Evolutionary conservation across 2,888 invertebrate species (phyloP).

Genomic region (Mystacides longicornis): DNA sequence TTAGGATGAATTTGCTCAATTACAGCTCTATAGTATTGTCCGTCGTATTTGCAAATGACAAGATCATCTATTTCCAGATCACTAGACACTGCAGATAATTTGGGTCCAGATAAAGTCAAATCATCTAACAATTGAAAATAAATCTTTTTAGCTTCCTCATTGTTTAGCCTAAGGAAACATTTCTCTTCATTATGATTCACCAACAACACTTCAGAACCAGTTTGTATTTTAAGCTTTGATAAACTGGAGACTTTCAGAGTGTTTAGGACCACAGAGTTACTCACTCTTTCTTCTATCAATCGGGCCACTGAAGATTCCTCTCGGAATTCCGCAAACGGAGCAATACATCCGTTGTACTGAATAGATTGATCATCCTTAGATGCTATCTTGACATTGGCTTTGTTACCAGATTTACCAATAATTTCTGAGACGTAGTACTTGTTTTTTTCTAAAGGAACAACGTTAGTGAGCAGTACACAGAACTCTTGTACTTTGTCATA

Average conservation of each 20-base stretch:
- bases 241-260: neutral
- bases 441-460: neutral
- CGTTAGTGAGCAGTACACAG: neutral
- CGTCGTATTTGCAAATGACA: neutral
- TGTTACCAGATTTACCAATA: neutral
- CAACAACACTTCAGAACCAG: neutral
- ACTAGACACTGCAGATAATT: neutral
- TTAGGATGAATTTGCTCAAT: neutral
- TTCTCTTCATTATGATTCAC: neutral
- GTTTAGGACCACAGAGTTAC: neutral
- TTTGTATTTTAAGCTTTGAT: neutral
- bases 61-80: neutral
- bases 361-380: neutral
- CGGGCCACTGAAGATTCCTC: neutral
- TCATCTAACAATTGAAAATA: neutral
- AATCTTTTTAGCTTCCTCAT: neutral
- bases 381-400: neutral
- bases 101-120: neutral
- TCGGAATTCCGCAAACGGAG: neutral
- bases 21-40: neutral
- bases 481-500: neutral
- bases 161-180: neutral
- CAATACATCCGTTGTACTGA: neutral
- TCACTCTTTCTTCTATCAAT: neutral
- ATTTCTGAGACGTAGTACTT: neutral